phyloP scores from a whole-genome alignment of 1,140 invertebrate species.

The Yoshiicerus persimilis region DNA sequence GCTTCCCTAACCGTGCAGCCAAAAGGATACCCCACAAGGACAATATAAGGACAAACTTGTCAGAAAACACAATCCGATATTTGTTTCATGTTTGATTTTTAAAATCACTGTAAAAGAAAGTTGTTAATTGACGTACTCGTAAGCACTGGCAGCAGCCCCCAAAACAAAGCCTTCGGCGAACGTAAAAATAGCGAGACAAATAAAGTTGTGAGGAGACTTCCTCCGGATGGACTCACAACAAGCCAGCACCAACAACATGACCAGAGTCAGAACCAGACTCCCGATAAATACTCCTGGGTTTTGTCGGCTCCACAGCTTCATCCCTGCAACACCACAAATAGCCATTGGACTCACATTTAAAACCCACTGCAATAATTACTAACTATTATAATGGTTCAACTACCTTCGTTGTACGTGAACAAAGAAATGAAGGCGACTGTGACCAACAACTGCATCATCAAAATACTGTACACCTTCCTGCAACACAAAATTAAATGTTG shows the following conservation, averaged over 20 bases:
- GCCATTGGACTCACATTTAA: too few relatives aligned
- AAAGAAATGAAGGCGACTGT: conserved; percentile 59
- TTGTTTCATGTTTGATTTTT: conserved; percentile 77
- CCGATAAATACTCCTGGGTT: conserved; percentile 62
- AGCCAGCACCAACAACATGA: conserved; percentile 77
- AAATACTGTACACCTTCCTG: conserved; percentile 61
- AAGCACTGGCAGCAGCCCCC: conserved; percentile 65
- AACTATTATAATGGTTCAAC: too few relatives aligned
- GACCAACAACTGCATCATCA: conserved; percentile 58
- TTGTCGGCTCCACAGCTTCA: conserved; percentile 49
- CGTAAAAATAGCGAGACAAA: conserved; percentile 84
- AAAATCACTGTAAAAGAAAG: conserved; percentile 63
- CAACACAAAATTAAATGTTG: conserved; percentile 9
- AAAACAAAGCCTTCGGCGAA: conserved; percentile 75
- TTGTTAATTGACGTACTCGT: conserved; percentile 61
- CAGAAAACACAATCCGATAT: background rate
- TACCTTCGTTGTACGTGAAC: conserved; percentile 57
- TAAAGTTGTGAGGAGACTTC: conserved; percentile 82
- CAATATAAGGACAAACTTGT: too few relatives aligned
- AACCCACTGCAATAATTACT: too few relatives aligned
- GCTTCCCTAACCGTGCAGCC: too few relatives aligned
- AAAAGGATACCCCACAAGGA: too few relatives aligned
- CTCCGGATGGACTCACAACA: conserved; percentile 83
- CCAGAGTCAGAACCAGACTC: conserved; percentile 69
- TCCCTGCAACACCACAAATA: too few relatives aligned